These are phyloP conservation scores for Falco rusticolus DNA, from an alignment of 2,797 vertebrate genomes.

Conservation along the genomic window DNA sequence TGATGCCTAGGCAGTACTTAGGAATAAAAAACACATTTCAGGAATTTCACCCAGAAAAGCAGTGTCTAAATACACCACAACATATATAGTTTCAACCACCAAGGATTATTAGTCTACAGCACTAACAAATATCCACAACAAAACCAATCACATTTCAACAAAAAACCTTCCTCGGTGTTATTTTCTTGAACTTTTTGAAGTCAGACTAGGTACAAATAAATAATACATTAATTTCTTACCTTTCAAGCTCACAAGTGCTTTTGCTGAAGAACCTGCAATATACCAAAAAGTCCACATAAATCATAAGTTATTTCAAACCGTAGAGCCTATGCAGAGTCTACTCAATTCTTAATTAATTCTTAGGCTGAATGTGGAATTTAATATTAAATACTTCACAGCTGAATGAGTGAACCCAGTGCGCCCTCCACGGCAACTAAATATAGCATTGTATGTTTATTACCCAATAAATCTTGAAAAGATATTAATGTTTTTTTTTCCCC, in stretches of 20 bases:
- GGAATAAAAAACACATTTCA: neutral
- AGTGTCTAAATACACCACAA: slow-evolving; percentile 29
- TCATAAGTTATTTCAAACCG: slow-evolving; percentile 11
- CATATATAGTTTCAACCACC: neutral
- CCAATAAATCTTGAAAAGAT: neutral
- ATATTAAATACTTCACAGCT: neutral
- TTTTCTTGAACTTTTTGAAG: neutral
- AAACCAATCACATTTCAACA: neutral
- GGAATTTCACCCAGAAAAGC: neutral
- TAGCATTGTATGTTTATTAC: neutral
- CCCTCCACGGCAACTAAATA: neutral
- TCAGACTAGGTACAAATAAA: neutral
- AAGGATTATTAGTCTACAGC: neutral
- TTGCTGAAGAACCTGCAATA: slow-evolving; percentile 93
- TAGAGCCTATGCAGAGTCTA: neutral
- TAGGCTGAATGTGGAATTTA: neutral
- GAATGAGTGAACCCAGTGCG: neutral
- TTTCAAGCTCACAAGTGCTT: slow-evolving; percentile 98
- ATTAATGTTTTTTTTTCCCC: neutral
- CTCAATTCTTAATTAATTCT: slow-evolving; percentile 9
- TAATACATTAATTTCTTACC: slow-evolving; percentile 79
- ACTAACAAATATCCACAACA: slow-evolving; percentile 19
- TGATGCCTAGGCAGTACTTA: neutral
- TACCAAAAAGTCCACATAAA: slow-evolving; percentile 49
- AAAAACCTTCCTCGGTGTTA: neutral